A percentile compares a stretch with the other conserved stretches of the same genome.
Conservation (phyloP, 2,113 vertebrate genomes). For the Megaceryle maxima region DNA sequence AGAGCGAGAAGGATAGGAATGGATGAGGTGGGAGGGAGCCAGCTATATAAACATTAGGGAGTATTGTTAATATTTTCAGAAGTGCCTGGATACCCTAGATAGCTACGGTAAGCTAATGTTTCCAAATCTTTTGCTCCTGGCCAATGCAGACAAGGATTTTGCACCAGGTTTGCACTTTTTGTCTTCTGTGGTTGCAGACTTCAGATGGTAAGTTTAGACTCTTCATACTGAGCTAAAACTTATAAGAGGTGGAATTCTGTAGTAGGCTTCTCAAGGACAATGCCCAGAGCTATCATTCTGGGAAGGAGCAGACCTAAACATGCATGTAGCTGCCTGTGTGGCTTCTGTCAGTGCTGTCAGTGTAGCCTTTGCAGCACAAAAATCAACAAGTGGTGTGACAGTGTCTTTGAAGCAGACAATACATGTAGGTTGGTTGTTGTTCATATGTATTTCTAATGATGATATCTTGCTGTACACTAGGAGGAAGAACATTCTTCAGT, state of each 20-base stretch:
- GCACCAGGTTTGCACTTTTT: background rate
- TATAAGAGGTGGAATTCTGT: background rate
- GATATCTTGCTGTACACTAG: background rate
- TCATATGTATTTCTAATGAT: background rate
- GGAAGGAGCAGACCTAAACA: background rate
- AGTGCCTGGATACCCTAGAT: background rate
- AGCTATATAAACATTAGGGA: background rate
- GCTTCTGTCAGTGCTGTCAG: accelerated
- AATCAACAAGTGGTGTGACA: accelerated
- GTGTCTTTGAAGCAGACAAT: background rate
- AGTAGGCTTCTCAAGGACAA: background rate
- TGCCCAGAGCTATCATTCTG: background rate
- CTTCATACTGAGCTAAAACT: background rate
- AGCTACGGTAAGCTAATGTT: background rate
- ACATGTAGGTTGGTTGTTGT: background rate
- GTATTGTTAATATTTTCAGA: background rate
- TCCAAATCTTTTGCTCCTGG: background rate
- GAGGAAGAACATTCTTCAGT: background rate
- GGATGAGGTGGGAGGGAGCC: background rate
- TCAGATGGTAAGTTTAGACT: background rate
- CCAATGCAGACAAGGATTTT: background rate
- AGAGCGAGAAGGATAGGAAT: background rate
- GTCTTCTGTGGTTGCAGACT: background rate
- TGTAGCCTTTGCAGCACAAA: background rate
- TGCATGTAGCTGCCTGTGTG: background rate